Evolutionary conservation across 2,113 vertebrate species (phyloP).

Genomic region (Vulpes lagopus): DNA sequence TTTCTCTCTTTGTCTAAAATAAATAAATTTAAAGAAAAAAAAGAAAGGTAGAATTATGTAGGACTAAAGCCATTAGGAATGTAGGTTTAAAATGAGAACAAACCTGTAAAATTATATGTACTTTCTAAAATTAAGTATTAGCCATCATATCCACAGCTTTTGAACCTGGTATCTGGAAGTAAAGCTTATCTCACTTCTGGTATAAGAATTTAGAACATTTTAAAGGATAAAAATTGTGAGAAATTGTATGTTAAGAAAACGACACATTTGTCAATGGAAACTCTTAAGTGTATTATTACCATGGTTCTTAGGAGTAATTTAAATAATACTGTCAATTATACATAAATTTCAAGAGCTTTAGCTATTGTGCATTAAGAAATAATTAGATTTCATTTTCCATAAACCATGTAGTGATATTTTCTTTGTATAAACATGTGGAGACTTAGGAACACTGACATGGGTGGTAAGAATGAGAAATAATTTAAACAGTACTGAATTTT

Average conservation of each 20-base stretch:
- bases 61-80: not conserved
- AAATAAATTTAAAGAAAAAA: not conserved
- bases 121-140: constrained; percentile 36
- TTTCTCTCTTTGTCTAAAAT: not conserved
- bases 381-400: constrained; percentile 58
- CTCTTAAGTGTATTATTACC: constrained; percentile 38
- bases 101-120: not conserved
- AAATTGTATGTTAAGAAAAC: constrained; percentile 54
- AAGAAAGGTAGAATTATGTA: not conserved
- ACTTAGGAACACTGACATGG: not conserved
- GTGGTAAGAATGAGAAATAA: constrained; percentile 2
- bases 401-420: constrained; percentile 11
- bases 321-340: constrained; percentile 54
- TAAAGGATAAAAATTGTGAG: constrained; percentile 21
- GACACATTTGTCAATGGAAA: constrained; percentile 44
- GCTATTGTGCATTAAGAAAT: constrained; percentile 43
- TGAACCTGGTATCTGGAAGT: not conserved
- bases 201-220: constrained; percentile 22
- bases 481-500: not conserved
- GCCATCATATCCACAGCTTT: not conserved
- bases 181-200: not conserved
- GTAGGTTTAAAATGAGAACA: constrained; percentile 14
- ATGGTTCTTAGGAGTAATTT: constrained; percentile 48
- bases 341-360: constrained; percentile 30
- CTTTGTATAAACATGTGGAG: constrained; percentile 8